Percentiles rank a stretch among this genome's conserved stretches.
Conservation (phyloP, 1,140 invertebrate species). For the Drosophila jambulina region DNA sequence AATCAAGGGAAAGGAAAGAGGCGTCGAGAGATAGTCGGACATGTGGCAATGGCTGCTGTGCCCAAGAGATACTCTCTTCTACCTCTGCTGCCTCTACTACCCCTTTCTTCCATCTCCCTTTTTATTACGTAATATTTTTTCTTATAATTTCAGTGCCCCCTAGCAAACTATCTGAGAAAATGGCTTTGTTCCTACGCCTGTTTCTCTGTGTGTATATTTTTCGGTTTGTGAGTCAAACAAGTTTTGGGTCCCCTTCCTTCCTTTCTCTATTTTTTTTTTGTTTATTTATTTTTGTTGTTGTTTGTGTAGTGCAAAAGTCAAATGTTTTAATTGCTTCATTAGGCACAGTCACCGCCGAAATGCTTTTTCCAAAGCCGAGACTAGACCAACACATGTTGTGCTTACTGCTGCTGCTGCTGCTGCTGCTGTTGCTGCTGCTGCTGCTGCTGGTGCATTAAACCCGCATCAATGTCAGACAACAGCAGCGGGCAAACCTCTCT, state of each 20-base stretch:
- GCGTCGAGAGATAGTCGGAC: constrained; percentile 2
- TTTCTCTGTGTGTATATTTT: constrained; percentile 38
- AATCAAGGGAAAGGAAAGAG: constrained; percentile 1
- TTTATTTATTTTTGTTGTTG: background rate
- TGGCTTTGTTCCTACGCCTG: constrained; percentile 22
- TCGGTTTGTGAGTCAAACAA: constrained; percentile 52
- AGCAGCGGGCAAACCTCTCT: constrained; percentile 29
- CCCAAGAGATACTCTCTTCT: constrained; percentile 17
- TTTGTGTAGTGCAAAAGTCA: constrained; percentile 39
- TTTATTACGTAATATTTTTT: constrained; percentile 44
- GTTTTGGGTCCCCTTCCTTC: constrained; percentile 47
- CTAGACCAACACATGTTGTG: constrained; percentile 37
- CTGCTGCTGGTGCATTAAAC: constrained; percentile 65
- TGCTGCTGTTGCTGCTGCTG: too few species aligned
- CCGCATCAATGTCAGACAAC: constrained; percentile 72
- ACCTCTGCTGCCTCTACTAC: background rate
- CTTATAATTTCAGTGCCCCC: constrained; percentile 3
- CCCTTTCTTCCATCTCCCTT: constrained; percentile 14
- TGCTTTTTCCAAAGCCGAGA: constrained; percentile 35
- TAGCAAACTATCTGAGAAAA: constrained; percentile 12
- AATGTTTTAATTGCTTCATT: constrained; percentile 67
- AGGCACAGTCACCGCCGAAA: constrained; percentile 31
- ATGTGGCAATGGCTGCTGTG: constrained; percentile 32
- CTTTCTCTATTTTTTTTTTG: constrained; percentile 21
- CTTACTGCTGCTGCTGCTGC: constrained; percentile 28